A percentile compares a stretch with the other conserved stretches of the same genome.
Conservation (phyloP, 1,140 invertebrate genomes). For the Elymnias hypermnestra region DNA sequence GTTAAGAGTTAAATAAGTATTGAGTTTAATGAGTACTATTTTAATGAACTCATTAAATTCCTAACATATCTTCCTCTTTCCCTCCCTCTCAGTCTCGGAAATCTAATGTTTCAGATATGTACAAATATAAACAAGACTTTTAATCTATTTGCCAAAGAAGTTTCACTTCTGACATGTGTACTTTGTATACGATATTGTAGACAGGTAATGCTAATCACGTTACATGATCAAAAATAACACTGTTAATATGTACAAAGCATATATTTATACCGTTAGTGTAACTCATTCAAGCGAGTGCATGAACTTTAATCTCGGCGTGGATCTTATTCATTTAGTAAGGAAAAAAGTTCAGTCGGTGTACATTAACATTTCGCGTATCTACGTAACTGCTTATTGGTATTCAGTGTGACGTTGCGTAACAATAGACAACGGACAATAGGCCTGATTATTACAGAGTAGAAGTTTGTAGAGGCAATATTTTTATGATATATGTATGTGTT, state of each 20-base stretch:
- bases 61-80: too few relatives aligned
- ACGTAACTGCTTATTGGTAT: slow-evolving; percentile 7
- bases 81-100: too few relatives aligned
- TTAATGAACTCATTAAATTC: too few relatives aligned
- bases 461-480: neutral
- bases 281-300: slow-evolving; percentile 3
- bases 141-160: too few relatives aligned
- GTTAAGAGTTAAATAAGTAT: too few relatives aligned
- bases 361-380: neutral
- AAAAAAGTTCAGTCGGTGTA: neutral
- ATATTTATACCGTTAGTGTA: slow-evolving; percentile 1
- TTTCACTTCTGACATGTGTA: too few relatives aligned
- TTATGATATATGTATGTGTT: neutral
- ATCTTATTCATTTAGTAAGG: neutral
- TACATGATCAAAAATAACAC: too few relatives aligned
- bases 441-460: slow-evolving; percentile 13
- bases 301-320: neutral
- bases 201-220: too few relatives aligned
- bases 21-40: too few relatives aligned
- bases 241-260: neutral
- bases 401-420: slow-evolving; percentile 14
- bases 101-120: too few relatives aligned
- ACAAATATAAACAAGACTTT: too few relatives aligned
- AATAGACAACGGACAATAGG: slow-evolving; percentile 17
- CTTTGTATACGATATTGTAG: too few relatives aligned